Percentiles rank a stretch among this genome's conserved stretches.
Conservation (phyloP, 2,113 vertebrate species). For the Zeus faber region DNA sequence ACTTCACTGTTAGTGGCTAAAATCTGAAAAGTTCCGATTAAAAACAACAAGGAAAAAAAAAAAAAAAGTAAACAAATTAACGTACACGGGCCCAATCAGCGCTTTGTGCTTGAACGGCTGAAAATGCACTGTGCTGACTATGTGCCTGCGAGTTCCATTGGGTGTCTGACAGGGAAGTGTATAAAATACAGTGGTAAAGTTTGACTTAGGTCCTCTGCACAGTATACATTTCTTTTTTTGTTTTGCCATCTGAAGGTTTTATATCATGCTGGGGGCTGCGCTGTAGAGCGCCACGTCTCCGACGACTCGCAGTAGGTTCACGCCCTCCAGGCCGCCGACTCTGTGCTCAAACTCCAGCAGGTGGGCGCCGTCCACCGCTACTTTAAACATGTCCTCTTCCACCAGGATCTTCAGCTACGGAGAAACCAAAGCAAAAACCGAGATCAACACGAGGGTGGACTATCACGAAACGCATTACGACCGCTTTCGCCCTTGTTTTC, state of each 20-base stretch:
- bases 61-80: no score
- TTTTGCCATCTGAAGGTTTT: constrained; percentile 10
- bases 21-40: no score
- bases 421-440: no score
- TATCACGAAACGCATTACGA: no score
- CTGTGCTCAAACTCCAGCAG: constrained; percentile 78
- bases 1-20: no score
- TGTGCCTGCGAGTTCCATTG: constrained; percentile 27
- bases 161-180: constrained; percentile 13
- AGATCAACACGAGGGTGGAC: no score
- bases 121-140: constrained; percentile 25
- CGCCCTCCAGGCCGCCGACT: constrained; percentile 70
- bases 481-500: no score
- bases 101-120: no score
- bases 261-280: constrained; percentile 74
- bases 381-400: constrained; percentile 74
- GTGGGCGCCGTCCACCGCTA: constrained; percentile 75
- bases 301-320: constrained; percentile 65
- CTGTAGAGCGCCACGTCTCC: constrained; percentile 73
- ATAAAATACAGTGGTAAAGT: constrained; percentile 25
- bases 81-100: no score
- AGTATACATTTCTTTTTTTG: not conserved
- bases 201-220: constrained; percentile 8
- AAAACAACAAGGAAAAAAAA: no score
- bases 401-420: constrained; percentile 78